These are phyloP conservation scores for Nebria ingens DNA, from an alignment of 1,140 invertebrate species.

Conservation along the genomic window DNA sequence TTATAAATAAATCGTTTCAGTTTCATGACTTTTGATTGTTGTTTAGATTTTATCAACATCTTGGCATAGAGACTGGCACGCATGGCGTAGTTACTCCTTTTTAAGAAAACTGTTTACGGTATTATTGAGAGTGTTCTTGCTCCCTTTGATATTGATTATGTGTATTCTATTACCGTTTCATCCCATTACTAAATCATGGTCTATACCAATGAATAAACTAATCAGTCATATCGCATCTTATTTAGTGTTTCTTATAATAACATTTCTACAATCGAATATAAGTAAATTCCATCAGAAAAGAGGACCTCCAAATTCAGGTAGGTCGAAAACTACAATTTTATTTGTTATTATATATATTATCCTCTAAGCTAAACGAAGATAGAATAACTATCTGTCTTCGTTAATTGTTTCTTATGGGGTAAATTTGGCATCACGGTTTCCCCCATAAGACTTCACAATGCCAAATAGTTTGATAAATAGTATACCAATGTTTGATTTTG, in stretches of 20 bases:
- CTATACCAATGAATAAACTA: constrained; percentile 45
- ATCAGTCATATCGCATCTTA: constrained; percentile 50
- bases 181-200: constrained; percentile 32
- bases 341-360: constrained; percentile 17
- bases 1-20: constrained; percentile 5
- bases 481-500: neutral
- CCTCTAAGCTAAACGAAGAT: too few species aligned
- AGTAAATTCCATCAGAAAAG: constrained; percentile 41
- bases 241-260: constrained; percentile 46
- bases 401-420: too few species aligned
- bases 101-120: constrained; percentile 30
- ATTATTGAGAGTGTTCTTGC: constrained; percentile 32
- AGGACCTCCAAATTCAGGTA: constrained; percentile 42
- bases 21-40: neutral
- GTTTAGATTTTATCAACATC: constrained; percentile 25
- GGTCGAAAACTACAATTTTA: too few species aligned
- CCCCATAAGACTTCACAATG: too few species aligned
- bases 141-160: constrained; percentile 39
- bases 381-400: too few species aligned
- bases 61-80: constrained; percentile 45
- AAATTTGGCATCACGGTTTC: too few species aligned
- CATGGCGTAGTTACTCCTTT: constrained; percentile 38
- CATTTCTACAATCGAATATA: constrained; percentile 45
- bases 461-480: too few species aligned
- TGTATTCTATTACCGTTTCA: constrained; percentile 34